phyloP scores from a whole-genome alignment of 2,113 vertebrate species.

The Tricholaema leucomelas region DNA sequence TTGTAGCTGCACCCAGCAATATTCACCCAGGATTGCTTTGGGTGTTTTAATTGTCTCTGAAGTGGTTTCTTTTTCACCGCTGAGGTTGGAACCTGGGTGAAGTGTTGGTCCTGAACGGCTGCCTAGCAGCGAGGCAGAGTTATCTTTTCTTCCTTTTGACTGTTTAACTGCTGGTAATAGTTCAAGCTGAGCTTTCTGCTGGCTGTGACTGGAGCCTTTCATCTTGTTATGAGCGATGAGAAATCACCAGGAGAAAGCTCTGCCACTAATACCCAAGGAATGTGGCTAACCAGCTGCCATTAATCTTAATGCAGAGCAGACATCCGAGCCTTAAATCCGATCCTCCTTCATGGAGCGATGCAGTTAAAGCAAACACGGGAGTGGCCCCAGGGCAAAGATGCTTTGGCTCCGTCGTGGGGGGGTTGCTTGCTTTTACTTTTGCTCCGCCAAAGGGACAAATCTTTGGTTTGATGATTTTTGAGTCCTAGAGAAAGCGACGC shows the following conservation, averaged over 20 bases:
- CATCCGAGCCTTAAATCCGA: constrained; percentile 3
- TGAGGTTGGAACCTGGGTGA: constrained; percentile 26
- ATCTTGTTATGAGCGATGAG: background rate
- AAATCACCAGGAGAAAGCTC: constrained; percentile 3
- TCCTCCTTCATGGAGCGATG: constrained; percentile 22
- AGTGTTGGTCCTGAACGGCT: background rate
- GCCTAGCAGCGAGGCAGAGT: background rate
- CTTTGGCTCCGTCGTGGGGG: background rate
- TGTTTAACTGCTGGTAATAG: background rate
- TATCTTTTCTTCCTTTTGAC: background rate
- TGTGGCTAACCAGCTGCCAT: constrained; percentile 7
- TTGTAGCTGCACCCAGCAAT: constrained; percentile 16
- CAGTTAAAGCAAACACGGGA: constrained; percentile 13
- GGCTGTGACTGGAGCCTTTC: background rate
- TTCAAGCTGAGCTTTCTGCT: background rate
- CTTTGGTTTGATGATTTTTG: background rate
- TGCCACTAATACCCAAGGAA: constrained; percentile 28
- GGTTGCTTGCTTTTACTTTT: background rate
- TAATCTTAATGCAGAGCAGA: constrained; percentile 53
- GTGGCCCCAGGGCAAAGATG: constrained; percentile 31
- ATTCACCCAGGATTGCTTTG: constrained; percentile 52
- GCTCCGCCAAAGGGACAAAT: background rate
- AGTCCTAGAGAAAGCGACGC: background rate
- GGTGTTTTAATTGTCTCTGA: constrained; percentile 52
- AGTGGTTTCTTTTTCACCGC: constrained; percentile 10